A percentile compares a stretch with the other conserved stretches of the same genome.
Evolutionary conservation across 2,797 vertebrate species (phyloP).

Genomic region (Momotus momota): DNA sequence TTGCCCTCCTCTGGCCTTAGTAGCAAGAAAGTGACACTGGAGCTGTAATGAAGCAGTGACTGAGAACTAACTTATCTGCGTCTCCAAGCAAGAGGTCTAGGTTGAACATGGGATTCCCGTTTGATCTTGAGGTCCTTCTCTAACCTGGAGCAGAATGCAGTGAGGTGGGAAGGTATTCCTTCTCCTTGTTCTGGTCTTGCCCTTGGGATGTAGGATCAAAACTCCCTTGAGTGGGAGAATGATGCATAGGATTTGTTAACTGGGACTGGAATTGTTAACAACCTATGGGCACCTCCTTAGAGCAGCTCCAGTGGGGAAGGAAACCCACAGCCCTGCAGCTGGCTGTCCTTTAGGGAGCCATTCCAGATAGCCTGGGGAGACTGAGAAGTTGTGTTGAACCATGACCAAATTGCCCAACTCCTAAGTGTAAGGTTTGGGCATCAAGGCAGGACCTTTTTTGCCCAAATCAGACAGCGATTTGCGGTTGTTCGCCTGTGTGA

Average conservation of each 20-base stretch:
- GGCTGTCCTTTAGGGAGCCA: neutral
- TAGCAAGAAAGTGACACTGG: neutral
- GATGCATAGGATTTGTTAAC: neutral
- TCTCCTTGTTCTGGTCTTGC: neutral
- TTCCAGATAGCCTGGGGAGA: neutral
- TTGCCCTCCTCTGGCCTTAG: neutral
- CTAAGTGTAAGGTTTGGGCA: neutral
- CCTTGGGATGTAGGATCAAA: neutral
- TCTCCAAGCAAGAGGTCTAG: neutral
- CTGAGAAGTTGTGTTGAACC: neutral
- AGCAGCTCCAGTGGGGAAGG: neutral
- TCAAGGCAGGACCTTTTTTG: accelerated
- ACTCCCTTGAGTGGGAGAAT: neutral
- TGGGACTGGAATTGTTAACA: too few relatives aligned
- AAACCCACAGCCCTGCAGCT: neutral
- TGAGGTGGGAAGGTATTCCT: neutral
- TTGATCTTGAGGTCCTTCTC: accelerated
- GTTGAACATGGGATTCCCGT: accelerated
- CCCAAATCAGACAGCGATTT: neutral
- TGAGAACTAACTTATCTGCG: neutral
- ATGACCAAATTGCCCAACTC: accelerated
- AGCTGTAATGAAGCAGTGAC: neutral
- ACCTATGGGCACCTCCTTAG: neutral
- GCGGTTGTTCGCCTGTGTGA: neutral
- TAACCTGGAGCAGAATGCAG: neutral